These are phyloP conservation scores for Tenthredo mesomela DNA, from an alignment of 2,888 invertebrate genomes.

Conservation along the genomic window DNA sequence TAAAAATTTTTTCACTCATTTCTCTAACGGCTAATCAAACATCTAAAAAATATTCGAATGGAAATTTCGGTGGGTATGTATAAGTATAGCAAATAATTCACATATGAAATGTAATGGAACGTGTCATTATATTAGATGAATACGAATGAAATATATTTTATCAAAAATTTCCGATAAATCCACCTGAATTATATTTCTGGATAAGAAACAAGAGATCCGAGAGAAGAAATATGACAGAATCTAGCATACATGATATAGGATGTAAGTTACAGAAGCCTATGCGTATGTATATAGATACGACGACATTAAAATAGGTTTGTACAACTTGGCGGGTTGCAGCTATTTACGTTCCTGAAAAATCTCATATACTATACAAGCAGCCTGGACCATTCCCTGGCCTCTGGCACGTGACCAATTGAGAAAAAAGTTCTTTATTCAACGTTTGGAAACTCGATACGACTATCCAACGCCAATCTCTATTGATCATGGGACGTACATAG, in stretches of 20 bases:
- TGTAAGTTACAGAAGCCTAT: not conserved
- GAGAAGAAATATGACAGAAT: constrained; percentile 6
- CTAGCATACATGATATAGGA: not conserved
- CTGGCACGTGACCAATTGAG: constrained; percentile 15
- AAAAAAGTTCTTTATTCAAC: constrained; percentile 15
- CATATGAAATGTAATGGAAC: too few relatives aligned
- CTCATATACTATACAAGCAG: not conserved
- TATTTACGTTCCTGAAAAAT: constrained; percentile 28
- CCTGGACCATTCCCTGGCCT: constrained; percentile 14
- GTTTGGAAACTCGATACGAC: not conserved
- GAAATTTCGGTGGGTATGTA: too few relatives aligned
- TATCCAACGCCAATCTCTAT: not conserved
- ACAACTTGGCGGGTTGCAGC: constrained; percentile 21
- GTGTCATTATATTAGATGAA: too few relatives aligned
- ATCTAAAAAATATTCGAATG: too few relatives aligned
- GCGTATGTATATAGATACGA: not conserved
- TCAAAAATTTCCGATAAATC: not conserved
- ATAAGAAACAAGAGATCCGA: not conserved
- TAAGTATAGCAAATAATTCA: too few relatives aligned
- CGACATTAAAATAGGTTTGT: constrained; percentile 19
- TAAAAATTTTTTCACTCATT: too few relatives aligned
- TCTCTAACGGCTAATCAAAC: too few relatives aligned
- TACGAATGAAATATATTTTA: too few relatives aligned
- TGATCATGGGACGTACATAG: constrained; percentile 1
- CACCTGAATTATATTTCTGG: not conserved